Evolutionary conservation across 2,888 invertebrate genomes (phyloP).

Genomic region (Drosophila mimetica): DNA sequence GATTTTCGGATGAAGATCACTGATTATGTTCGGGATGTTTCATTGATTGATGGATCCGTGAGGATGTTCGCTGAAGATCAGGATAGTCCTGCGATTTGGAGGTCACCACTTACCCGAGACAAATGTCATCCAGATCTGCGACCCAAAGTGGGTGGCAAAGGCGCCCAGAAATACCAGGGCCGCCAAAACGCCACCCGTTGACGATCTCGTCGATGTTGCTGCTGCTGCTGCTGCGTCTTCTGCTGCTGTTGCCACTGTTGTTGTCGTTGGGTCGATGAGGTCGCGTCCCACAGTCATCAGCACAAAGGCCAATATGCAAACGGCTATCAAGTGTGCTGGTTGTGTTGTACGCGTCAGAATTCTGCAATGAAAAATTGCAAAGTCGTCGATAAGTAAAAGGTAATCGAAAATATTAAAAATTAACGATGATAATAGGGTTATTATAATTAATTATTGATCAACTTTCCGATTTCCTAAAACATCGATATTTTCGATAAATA

Average conservation of each 20-base stretch:
- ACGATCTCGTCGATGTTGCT: constrained; percentile 14
- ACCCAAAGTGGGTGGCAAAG: constrained; percentile 92
- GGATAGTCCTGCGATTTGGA: background rate
- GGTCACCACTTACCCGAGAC: constrained; percentile 88
- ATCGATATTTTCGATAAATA: background rate
- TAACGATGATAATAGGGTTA: background rate
- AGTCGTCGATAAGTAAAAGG: constrained; percentile 15
- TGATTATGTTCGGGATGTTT: background rate
- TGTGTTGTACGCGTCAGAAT: constrained; percentile 90
- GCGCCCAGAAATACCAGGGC: constrained; percentile 90
- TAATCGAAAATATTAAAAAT: background rate
- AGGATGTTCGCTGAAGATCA: no score
- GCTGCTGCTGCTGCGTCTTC: constrained; percentile 9
- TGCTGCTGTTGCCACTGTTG: constrained; percentile 18
- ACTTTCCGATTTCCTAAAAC: background rate
- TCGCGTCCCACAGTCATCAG: constrained; percentile 85
- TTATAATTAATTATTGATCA: no score
- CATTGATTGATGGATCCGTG: no score
- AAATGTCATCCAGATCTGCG: constrained; percentile 97
- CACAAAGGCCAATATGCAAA: constrained; percentile 86
- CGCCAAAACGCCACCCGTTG: constrained; percentile 61
- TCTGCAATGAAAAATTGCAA: constrained; percentile 84
- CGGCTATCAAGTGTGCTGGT: constrained; percentile 90
- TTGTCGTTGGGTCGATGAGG: constrained; percentile 74
- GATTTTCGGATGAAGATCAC: background rate